Percentiles rank a stretch among this genome's conserved stretches.
Conservation (phyloP, 2,888 invertebrate genomes). For the Dascillus cervinus region DNA sequence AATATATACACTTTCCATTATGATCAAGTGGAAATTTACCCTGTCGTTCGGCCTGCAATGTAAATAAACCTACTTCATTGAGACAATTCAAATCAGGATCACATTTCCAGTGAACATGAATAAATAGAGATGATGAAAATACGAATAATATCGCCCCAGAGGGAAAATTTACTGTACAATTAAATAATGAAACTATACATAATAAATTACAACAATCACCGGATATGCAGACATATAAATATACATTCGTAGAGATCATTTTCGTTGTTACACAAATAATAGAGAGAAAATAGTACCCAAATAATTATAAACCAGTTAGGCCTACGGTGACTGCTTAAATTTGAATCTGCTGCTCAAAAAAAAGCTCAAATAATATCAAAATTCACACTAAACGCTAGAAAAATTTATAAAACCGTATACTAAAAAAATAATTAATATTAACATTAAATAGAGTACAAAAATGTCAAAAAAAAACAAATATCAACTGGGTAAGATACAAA, state of each 20-base stretch:
- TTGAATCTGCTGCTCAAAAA: slow-evolving; percentile 11
- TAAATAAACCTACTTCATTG: too few relatives aligned
- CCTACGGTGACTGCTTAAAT: slow-evolving; percentile 14
- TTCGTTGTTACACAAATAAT: not conserved
- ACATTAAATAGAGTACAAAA: slow-evolving; percentile 20
- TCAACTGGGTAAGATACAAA: slow-evolving; percentile 9
- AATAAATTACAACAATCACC: too few relatives aligned
- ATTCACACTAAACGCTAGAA: slow-evolving; percentile 19
- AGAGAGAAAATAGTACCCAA: not conserved
- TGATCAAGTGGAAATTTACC: too few relatives aligned
- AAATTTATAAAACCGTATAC: slow-evolving; percentile 9
- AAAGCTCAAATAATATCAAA: slow-evolving; percentile 14
- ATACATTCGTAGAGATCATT: not conserved
- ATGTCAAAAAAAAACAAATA: slow-evolving; percentile 17
- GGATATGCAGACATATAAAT: too few relatives aligned
- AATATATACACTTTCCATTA: too few relatives aligned
- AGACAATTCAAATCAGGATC: too few relatives aligned
- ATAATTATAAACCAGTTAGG: slow-evolving; percentile 3
- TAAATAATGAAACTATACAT: too few relatives aligned
- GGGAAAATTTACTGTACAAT: too few relatives aligned
- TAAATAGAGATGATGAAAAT: too few relatives aligned
- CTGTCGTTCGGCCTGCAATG: too few relatives aligned
- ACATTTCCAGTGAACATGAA: too few relatives aligned
- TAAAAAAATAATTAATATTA: slow-evolving; percentile 14
- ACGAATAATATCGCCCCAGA: too few relatives aligned